Conservation (phyloP, 2,113 vertebrate genomes). For the Anoura caudifer region DNA sequence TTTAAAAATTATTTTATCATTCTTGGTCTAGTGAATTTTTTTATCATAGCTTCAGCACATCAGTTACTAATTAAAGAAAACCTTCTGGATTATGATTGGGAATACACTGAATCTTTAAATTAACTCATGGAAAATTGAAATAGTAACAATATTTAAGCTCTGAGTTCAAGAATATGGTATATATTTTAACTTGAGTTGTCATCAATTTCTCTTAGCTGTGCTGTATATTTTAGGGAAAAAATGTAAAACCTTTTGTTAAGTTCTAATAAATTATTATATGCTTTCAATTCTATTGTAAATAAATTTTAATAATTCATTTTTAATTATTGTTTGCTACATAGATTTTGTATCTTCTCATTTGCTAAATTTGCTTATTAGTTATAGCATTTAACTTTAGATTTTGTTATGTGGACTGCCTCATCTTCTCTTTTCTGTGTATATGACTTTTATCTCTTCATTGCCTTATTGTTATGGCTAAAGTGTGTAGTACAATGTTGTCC, state of each 20-base stretch:
- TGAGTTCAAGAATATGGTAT: not conserved
- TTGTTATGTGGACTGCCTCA: not conserved
- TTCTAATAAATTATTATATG: not conserved
- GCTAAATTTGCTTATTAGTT: not conserved
- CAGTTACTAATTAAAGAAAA: not conserved
- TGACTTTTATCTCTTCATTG: not conserved
- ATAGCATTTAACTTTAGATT: not conserved
- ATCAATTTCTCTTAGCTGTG: not conserved
- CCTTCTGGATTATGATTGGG: not conserved
- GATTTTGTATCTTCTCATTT: not conserved
- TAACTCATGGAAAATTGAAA: not conserved
- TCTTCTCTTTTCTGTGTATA: not conserved
- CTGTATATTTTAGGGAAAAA: not conserved
- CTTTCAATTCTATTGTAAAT: not conserved
- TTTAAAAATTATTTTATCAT: not conserved
- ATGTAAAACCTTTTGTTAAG: not conserved
- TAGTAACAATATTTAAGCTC: not conserved
- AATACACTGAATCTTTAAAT: not conserved
- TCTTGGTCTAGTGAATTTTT: not conserved
- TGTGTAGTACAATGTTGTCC: not conserved
- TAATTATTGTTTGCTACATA: not conserved
- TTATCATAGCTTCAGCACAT: not conserved
- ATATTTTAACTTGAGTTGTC: not conserved
- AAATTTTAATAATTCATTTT: not conserved
- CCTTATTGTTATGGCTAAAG: not conserved